A percentile compares a stretch with the other conserved stretches of the same genome.
phyloP scores from a whole-genome alignment of 2,888 invertebrate genomes.

The Aphidius colemani region DNA sequence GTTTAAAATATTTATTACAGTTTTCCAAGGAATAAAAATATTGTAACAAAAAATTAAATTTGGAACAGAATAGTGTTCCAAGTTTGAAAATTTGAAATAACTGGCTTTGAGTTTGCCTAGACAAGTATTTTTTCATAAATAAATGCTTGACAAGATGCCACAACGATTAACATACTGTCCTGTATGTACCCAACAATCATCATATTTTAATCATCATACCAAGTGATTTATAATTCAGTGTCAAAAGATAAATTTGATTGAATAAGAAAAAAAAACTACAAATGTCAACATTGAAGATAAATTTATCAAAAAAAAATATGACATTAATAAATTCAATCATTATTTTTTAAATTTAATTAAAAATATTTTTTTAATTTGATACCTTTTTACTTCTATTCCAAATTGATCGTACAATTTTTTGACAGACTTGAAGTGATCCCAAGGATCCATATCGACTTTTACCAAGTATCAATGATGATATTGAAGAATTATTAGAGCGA shows the following conservation, averaged over 20 bases:
- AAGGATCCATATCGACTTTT: conserved; percentile 42
- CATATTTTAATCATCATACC: no score
- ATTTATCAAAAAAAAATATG: not conserved
- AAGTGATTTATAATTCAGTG: no score
- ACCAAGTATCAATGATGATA: conserved; percentile 37
- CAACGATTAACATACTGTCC: no score
- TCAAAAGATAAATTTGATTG: not conserved
- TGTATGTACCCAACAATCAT: no score
- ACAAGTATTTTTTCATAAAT: no score
- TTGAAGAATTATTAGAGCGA: conserved; percentile 33
- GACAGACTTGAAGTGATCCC: conserved; percentile 50
- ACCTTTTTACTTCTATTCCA: conserved; percentile 55
- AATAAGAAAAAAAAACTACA: not conserved
- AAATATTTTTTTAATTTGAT: not conserved
- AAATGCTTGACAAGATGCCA: no score
- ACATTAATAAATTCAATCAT: not conserved
- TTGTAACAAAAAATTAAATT: no score
- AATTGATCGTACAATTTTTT: conserved; percentile 46
- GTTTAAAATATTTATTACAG: no score
- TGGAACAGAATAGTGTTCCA: no score
- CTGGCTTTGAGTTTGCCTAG: no score
- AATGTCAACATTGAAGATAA: not conserved
- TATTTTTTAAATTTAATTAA: not conserved
- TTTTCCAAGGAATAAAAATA: no score
- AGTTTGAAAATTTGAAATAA: no score